Evolutionary conservation across 2,113 vertebrate genomes (phyloP).

Genomic region (Synchiropus splendidus): DNA sequence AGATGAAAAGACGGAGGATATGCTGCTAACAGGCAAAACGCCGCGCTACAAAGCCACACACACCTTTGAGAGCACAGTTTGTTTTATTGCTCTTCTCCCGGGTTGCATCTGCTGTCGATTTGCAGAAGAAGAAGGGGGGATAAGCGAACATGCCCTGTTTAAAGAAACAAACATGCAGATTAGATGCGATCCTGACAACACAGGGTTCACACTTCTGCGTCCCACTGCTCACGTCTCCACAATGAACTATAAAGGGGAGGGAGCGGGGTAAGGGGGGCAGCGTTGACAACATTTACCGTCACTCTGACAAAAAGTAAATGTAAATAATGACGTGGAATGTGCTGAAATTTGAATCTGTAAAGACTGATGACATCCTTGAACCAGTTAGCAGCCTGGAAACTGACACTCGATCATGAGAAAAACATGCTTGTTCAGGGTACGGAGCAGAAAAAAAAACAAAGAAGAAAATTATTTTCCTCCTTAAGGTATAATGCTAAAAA

Average conservation of each 20-base stretch:
- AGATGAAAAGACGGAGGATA: constrained; percentile 74
- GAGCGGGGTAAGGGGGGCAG: not conserved
- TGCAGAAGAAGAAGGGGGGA: constrained; percentile 42
- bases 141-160: constrained; percentile 68
- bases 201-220: constrained; percentile 48
- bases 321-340: no score
- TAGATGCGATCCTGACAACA: constrained; percentile 62
- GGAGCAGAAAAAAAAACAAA: no score
- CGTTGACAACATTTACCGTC: not conserved
- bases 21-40: constrained; percentile 71
- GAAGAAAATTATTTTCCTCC: no score
- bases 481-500: no score
- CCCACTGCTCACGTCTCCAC: constrained; percentile 53
- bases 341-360: no score
- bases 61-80: constrained; percentile 72
- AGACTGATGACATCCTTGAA: no score
- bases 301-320: no score
- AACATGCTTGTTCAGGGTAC: no score
- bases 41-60: constrained; percentile 65
- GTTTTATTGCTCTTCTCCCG: constrained; percentile 69
- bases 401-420: no score
- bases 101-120: constrained; percentile 70
- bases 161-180: constrained; percentile 75
- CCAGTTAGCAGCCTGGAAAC: no score
- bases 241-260: constrained; percentile 36